phyloP scores from a whole-genome alignment of 1,140 invertebrate genomes.

The Drosophila pectinifera region DNA sequence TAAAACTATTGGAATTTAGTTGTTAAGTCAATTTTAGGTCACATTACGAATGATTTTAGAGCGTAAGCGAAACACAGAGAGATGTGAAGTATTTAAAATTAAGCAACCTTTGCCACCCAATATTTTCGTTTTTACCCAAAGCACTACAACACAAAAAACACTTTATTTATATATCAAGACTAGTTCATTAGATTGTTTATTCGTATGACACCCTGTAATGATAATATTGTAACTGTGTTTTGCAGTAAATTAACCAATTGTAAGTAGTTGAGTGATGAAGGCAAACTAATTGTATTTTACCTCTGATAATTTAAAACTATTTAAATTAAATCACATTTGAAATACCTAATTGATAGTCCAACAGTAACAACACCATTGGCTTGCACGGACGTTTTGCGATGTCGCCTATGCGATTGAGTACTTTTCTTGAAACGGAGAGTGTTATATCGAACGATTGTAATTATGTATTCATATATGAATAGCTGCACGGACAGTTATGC shows the following conservation, averaged over 20 bases:
- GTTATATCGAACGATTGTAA: slow-evolving; percentile 63
- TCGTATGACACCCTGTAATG: slow-evolving; percentile 58
- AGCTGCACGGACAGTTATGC: slow-evolving; percentile 45
- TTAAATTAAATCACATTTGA: slow-evolving; percentile 47
- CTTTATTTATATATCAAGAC: slow-evolving; percentile 64
- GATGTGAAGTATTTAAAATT: slow-evolving; percentile 60
- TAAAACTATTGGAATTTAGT: slow-evolving; percentile 73
- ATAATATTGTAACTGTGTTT: slow-evolving; percentile 55
- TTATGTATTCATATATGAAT: slow-evolving; percentile 73
- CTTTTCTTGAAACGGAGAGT: slow-evolving; percentile 51
- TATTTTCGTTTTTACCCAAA: slow-evolving; percentile 44
- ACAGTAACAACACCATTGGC: slow-evolving; percentile 5
- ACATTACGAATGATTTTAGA: slow-evolving; percentile 74
- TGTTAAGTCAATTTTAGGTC: slow-evolving; percentile 75
- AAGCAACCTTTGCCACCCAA: slow-evolving; percentile 49
- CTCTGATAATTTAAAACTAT: slow-evolving; percentile 65
- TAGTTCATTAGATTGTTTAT: slow-evolving; percentile 72
- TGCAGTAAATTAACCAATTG: slow-evolving; percentile 45
- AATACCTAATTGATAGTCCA: slow-evolving; percentile 13
- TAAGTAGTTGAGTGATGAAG: slow-evolving; percentile 56
- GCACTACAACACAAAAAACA: slow-evolving; percentile 29
- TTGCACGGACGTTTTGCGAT: slow-evolving; percentile 18
- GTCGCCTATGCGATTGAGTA: slow-evolving; percentile 42
- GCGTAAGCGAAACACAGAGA: slow-evolving; percentile 50
- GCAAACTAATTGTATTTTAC: slow-evolving; percentile 60